These are phyloP conservation scores for Graphium colonna DNA, from an alignment of 2,888 invertebrate species.

Conservation along the genomic window DNA sequence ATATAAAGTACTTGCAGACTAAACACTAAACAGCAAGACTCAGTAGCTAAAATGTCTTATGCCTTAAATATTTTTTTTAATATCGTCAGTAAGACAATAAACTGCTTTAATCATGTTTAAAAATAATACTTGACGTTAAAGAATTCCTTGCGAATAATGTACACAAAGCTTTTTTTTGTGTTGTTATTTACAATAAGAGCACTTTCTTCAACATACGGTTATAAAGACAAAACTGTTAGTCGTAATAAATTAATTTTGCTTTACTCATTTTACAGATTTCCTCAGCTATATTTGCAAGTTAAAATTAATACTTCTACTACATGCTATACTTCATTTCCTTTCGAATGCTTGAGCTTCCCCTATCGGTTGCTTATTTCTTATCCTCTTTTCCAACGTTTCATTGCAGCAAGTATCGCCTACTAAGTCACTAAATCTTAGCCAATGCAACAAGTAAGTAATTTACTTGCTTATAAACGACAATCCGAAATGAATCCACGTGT, in stretches of 20 bases:
- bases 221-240: not conserved
- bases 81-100: too few relatives aligned
- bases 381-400: slow-evolving; percentile 65
- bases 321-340: slow-evolving; percentile 34
- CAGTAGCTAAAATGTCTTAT: too few relatives aligned
- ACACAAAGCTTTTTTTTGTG: slow-evolving; percentile 28
- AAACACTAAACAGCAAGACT: not conserved
- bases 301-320: slow-evolving; percentile 28
- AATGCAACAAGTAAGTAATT: slow-evolving; percentile 69
- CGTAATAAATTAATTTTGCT: slow-evolving; percentile 9
- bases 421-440: slow-evolving; percentile 77
- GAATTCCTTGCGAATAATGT: slow-evolving; percentile 4
- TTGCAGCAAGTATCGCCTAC: slow-evolving; percentile 77
- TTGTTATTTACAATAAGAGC: slow-evolving; percentile 7
- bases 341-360: slow-evolving; percentile 49
- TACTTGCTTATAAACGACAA: slow-evolving; percentile 30
- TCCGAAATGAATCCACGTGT: not conserved
- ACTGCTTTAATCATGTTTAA: too few relatives aligned
- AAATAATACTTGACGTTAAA: not conserved
- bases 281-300: slow-evolving; percentile 6
- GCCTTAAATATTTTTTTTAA: too few relatives aligned
- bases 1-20: not conserved
- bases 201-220: not conserved
- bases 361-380: slow-evolving; percentile 64
- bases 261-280: slow-evolving; percentile 20